Evolutionary conservation across 2,797 vertebrate genomes (phyloP).

Genomic region (Alauda arvensis): DNA sequence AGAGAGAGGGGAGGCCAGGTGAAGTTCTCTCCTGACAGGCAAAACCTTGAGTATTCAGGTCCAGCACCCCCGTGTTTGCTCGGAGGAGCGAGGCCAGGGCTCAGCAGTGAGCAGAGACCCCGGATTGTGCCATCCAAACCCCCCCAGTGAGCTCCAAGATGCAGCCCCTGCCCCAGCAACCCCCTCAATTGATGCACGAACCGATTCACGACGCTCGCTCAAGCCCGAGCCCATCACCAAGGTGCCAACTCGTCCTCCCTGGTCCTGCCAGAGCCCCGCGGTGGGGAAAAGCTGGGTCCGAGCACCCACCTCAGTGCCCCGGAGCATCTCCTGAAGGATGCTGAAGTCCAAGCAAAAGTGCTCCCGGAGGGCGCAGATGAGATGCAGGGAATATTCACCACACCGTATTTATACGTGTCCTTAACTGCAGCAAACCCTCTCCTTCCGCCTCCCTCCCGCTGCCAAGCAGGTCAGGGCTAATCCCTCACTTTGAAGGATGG

Average conservation of each 20-base stretch:
- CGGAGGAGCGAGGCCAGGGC: neutral
- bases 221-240: neutral
- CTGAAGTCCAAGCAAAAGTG: neutral
- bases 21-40: neutral
- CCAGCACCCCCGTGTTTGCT: neutral
- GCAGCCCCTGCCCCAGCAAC: neutral
- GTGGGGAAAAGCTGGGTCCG: neutral
- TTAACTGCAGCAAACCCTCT: slow-evolving; percentile 2
- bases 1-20: neutral
- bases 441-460: neutral
- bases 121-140: neutral
- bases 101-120: neutral
- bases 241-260: neutral
- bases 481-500: neutral
- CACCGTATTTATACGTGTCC: neutral
- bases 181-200: rapidly evolving
- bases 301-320: neutral
- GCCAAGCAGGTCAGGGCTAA: slow-evolving; percentile 24
- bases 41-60: slow-evolving; percentile 43
- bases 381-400: neutral
- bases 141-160: rapidly evolving
- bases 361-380: rapidly evolving
- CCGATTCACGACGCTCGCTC: rapidly evolving
- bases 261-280: neutral
- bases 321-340: neutral